Evolutionary conservation across 1,140 invertebrate genomes (phyloP).

Genomic region (Orchestia grillus): DNA sequence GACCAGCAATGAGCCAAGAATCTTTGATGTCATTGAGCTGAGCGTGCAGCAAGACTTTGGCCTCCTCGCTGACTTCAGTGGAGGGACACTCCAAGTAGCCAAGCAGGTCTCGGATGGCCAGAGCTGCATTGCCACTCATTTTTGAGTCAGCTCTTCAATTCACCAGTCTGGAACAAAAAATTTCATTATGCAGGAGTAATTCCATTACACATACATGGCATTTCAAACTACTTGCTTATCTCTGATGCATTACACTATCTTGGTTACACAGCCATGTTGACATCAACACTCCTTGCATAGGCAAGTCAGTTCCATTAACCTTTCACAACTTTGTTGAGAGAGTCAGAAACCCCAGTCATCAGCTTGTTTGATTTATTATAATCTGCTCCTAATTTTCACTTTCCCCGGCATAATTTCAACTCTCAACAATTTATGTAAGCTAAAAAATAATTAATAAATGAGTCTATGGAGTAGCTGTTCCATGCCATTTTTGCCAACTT

Average conservation of each 20-base stretch:
- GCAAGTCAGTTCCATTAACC: too few species aligned
- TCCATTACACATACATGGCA: background rate
- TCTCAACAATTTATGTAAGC: too few species aligned
- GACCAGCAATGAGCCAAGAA: conserved; percentile 28
- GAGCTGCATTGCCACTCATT: conserved; percentile 16
- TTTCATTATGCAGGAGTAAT: background rate
- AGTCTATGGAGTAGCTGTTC: too few species aligned
- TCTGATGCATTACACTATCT: background rate
- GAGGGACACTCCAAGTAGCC: conserved; percentile 23
- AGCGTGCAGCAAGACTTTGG: background rate
- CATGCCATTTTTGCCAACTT: too few species aligned
- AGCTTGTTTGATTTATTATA: too few species aligned
- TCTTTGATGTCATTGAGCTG: conserved; percentile 15
- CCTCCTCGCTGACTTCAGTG: background rate
- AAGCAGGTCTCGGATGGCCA: background rate
- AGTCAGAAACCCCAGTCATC: too few species aligned
- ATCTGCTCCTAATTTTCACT: too few species aligned
- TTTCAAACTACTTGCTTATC: background rate
- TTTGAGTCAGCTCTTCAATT: background rate
- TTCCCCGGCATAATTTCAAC: too few species aligned
- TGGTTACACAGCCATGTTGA: background rate
- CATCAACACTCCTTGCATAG: background rate
- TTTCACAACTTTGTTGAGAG: too few species aligned
- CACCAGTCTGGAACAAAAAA: background rate
- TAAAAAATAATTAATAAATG: too few species aligned